phyloP scores from a whole-genome alignment of 2,113 vertebrate genomes.

The Hyperopisus bebe region DNA sequence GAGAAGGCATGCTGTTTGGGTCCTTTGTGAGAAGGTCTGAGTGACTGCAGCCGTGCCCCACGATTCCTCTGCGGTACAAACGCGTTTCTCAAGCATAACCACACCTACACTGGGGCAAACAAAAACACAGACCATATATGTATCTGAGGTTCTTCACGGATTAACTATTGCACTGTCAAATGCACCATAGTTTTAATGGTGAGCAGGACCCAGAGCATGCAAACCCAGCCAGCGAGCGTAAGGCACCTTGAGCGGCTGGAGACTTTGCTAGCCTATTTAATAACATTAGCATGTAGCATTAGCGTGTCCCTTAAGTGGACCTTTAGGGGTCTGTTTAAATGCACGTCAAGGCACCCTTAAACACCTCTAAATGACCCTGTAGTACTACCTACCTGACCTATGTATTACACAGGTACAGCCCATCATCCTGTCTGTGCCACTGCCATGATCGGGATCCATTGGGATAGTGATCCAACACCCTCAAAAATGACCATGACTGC shows the following conservation, averaged over 20 bases:
- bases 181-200: not conserved
- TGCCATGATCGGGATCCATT: not conserved
- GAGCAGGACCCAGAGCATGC: not conserved
- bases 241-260: not conserved
- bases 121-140: not conserved
- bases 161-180: not conserved
- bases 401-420: not conserved
- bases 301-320: not conserved
- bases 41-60: not conserved
- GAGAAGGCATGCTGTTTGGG: not conserved
- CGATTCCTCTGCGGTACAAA: not conserved
- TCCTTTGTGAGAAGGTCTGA: not conserved
- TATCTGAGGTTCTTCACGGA: not conserved
- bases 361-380: not conserved
- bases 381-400: not conserved
- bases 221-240: not conserved
- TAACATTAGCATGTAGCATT: not conserved
- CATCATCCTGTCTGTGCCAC: not conserved
- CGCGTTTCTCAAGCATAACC: not conserved
- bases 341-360: not conserved
- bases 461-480: not conserved
- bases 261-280: not conserved
- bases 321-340: not conserved
- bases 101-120: not conserved
- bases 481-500: not conserved